These are phyloP conservation scores for Prinia subflava DNA, from an alignment of 2,113 vertebrate species.

Conservation along the genomic window DNA sequence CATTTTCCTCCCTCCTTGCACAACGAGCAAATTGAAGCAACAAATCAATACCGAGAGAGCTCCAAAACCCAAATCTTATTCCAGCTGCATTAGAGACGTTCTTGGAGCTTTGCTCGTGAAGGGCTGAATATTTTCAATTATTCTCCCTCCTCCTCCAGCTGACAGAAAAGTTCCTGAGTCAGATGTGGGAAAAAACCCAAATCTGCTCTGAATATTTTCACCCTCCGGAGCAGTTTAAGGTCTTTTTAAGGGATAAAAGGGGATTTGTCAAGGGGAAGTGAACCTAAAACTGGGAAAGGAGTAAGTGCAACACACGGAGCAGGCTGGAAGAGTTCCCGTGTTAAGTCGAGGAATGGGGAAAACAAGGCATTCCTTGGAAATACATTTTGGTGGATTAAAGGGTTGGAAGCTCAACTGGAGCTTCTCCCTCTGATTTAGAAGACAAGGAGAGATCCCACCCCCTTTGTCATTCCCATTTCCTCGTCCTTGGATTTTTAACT, in stretches of 20 bases:
- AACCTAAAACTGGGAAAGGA: not conserved
- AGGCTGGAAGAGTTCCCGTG: not conserved
- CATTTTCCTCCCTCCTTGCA: not conserved
- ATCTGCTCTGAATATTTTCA: not conserved
- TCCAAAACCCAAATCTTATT: not conserved
- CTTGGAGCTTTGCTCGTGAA: not conserved
- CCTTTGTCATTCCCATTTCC: not conserved
- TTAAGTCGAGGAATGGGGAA: accelerated
- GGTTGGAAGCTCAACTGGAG: not conserved
- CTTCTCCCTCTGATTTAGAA: not conserved
- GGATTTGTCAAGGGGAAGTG: not conserved
- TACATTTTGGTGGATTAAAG: not conserved
- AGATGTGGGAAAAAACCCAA: not conserved
- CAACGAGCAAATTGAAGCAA: not conserved
- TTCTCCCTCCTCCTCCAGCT: not conserved
- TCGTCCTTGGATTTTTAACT: not conserved
- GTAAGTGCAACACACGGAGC: accelerated
- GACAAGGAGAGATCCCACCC: not conserved
- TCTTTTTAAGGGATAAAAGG: not conserved
- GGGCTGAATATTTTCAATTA: not conserved
- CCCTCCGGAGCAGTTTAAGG: not conserved
- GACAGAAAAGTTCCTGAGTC: not conserved
- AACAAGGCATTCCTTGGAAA: not conserved
- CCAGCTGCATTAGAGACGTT: not conserved
- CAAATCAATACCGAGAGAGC: not conserved